Evolutionary conservation across 2,888 invertebrate genomes (phyloP).

Genomic region (Caenorhabditis drosophilae): DNA sequence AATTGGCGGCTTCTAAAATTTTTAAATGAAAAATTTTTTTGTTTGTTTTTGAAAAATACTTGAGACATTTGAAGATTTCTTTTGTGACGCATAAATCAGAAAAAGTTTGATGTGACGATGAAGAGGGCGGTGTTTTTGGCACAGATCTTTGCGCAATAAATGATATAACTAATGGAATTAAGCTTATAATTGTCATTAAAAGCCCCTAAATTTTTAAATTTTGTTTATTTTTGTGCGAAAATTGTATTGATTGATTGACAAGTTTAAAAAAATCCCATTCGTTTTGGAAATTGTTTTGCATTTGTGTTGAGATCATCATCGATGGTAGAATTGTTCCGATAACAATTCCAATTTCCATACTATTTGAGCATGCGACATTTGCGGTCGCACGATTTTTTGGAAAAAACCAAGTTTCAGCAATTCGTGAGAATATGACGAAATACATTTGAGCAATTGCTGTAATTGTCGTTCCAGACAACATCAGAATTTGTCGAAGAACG

Average conservation of each 20-base stretch:
- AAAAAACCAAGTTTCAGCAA: slow-evolving; percentile 66
- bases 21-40: too few species aligned
- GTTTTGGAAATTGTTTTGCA: slow-evolving; percentile 4
- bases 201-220: slow-evolving; percentile 15
- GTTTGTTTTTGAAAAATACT: too few species aligned
- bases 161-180: slow-evolving; percentile 14
- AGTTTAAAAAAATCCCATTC: slow-evolving; percentile 24
- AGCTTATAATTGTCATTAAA: too few species aligned
- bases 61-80: slow-evolving; percentile 20
- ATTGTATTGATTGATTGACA: slow-evolving; percentile 1
- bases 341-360: slow-evolving; percentile 21
- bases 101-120: slow-evolving; percentile 19
- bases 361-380: slow-evolving; percentile 48
- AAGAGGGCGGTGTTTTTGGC: slow-evolving; percentile 24
- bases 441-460: slow-evolving; percentile 31
- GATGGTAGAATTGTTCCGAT: slow-evolving; percentile 26
- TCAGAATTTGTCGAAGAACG: slow-evolving; percentile 9
- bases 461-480: slow-evolving; percentile 23
- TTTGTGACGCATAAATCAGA: slow-evolving; percentile 11
- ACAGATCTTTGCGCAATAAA: slow-evolving; percentile 12
- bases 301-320: slow-evolving; percentile 15
- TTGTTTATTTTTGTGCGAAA: background rate
- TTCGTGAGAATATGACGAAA: slow-evolving; percentile 50
- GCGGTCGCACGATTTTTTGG: slow-evolving; percentile 61
- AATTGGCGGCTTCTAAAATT: too few species aligned